Evolutionary conservation across 2,888 invertebrate genomes (phyloP).

Genomic region (Scaeva pyrastri): DNA sequence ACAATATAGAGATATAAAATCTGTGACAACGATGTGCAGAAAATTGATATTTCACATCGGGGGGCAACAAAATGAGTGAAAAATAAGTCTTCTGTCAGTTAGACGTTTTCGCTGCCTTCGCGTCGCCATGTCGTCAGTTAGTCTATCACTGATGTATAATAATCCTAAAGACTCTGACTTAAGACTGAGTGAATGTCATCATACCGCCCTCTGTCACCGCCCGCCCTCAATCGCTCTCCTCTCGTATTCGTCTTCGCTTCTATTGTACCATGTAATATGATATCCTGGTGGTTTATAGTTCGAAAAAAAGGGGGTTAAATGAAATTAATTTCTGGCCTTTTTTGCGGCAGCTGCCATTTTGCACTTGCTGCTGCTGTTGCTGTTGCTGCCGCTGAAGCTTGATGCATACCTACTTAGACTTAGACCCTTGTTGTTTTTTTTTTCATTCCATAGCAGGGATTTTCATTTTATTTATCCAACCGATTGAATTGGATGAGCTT

Average conservation of each 20-base stretch:
- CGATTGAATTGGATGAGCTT: slow-evolving; percentile 72
- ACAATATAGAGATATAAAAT: not conserved
- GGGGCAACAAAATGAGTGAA: slow-evolving; percentile 49
- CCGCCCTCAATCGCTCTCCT: not conserved
- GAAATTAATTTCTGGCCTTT: slow-evolving; percentile 70
- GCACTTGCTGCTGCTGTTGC: slow-evolving; percentile 19
- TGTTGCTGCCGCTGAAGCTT: too few relatives aligned
- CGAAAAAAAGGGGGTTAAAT: slow-evolving; percentile 64
- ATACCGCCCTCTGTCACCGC: not conserved
- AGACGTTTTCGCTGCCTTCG: not conserved
- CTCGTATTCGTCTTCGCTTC: slow-evolving; percentile 9
- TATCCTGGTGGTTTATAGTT: slow-evolving; percentile 43
- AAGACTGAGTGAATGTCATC: slow-evolving; percentile 12
- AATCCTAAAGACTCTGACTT: slow-evolving; percentile 51
- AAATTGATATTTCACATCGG: slow-evolving; percentile 61
- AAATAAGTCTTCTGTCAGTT: slow-evolving; percentile 16
- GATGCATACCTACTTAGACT: not conserved
- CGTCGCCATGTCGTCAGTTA: slow-evolving; percentile 14
- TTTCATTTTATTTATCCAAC: slow-evolving; percentile 70
- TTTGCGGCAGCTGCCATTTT: slow-evolving; percentile 63
- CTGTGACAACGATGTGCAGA: not conserved
- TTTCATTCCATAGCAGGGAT: slow-evolving; percentile 53
- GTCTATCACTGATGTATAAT: slow-evolving; percentile 42
- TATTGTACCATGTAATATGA: slow-evolving; percentile 57
- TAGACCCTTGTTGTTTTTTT: not conserved